Conservation (phyloP, 23 tunicate species). For the Oikopleura albicans region DNA sequence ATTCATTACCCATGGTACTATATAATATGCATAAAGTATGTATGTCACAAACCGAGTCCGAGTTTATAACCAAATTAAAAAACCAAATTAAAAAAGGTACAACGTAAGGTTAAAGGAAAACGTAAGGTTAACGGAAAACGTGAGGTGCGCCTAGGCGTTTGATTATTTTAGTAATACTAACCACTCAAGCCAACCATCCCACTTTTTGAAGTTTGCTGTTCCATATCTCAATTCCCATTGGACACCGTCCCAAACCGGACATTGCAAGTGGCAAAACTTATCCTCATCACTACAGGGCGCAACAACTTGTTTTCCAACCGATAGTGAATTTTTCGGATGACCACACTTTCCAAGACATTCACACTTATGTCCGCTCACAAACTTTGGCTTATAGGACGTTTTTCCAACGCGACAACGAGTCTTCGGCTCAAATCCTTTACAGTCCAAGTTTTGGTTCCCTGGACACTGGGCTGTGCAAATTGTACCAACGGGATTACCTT, state of each 20-base stretch:
- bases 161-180: background rate
- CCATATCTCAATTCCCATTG: background rate
- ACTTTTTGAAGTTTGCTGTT: background rate
- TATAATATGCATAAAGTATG: no score
- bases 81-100: no score
- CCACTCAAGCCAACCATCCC: slow-evolving; percentile 16
- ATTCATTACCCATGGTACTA: no score
- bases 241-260: background rate
- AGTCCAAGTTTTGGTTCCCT: background rate
- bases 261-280: background rate
- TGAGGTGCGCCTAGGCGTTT: no score
- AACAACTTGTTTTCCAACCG: background rate
- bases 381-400: background rate
- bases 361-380: background rate
- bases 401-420: background rate
- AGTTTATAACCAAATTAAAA: no score
- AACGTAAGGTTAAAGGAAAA: no score
- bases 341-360: background rate
- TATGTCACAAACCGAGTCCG: no score
- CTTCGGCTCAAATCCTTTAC: background rate
- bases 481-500: background rate
- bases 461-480: background rate
- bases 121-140: no score
- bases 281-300: background rate
- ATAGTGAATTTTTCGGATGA: background rate